These are phyloP conservation scores for Phainopepla nitens DNA, from an alignment of 2,113 vertebrate species.

Conservation along the genomic window DNA sequence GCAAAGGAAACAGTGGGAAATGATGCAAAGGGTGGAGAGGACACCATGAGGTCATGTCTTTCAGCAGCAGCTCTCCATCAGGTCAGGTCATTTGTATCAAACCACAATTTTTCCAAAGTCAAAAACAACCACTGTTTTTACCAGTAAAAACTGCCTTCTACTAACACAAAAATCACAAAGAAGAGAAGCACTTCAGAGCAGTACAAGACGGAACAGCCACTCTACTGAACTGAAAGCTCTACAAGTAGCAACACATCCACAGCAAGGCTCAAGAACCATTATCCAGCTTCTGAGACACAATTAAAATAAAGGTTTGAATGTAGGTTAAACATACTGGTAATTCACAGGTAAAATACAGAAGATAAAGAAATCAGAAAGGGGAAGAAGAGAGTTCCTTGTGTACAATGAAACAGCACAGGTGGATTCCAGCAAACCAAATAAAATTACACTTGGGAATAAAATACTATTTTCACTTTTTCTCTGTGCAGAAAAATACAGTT, in stretches of 20 bases:
- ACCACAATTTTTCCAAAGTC: neutral
- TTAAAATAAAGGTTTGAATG: neutral
- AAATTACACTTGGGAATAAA: neutral
- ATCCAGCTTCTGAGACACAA: neutral
- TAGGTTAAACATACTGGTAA: neutral
- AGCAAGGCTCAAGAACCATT: neutral
- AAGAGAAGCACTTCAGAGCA: neutral
- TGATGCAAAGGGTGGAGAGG: neutral
- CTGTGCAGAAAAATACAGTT: neutral
- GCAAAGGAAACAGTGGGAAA: neutral
- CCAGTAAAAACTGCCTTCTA: neutral
- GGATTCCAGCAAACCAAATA: neutral
- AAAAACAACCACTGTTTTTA: neutral
- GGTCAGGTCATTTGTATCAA: neutral
- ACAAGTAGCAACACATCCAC: fast-evolving
- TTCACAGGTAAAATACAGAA: neutral
- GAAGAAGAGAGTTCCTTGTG: neutral
- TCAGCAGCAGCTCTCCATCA: neutral
- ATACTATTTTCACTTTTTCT: neutral
- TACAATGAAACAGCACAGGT: neutral
- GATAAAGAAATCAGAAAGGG: neutral
- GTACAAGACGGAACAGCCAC: neutral
- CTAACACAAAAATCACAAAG: neutral
- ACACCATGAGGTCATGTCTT: neutral
- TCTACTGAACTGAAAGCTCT: neutral